These are phyloP conservation scores for Prietella phreatophila DNA, from an alignment of 2,113 vertebrate genomes.

Conservation along the genomic window DNA sequence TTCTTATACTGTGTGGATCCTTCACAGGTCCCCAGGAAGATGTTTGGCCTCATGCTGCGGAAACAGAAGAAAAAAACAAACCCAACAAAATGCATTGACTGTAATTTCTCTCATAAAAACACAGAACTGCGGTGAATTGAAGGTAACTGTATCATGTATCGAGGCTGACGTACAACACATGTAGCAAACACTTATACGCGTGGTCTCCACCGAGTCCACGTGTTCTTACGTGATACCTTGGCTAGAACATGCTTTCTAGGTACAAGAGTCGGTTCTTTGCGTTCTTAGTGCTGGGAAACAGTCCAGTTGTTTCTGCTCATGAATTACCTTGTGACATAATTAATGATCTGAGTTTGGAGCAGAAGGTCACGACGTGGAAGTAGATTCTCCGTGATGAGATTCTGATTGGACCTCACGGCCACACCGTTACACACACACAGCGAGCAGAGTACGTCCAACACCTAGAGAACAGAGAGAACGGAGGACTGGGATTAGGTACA, in stretches of 20 bases:
- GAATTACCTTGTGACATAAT: conserved; percentile 85
- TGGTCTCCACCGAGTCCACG: neutral
- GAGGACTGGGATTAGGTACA: neutral
- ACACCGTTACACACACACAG: conserved; percentile 92
- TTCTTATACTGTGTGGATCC: conserved; percentile 87
- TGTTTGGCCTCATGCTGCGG: conserved; percentile 88
- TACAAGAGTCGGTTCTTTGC: neutral
- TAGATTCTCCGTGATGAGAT: conserved; percentile 92
- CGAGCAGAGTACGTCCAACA: conserved; percentile 89
- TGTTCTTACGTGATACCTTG: neutral
- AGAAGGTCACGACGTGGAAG: conserved; percentile 87
- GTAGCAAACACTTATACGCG: too few species aligned
- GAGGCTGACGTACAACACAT: neutral
- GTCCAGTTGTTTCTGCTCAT: neutral
- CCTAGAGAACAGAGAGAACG: conserved; percentile 63
- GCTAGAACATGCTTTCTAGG: neutral
- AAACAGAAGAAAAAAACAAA: conserved; percentile 44
- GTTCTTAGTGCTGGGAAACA: neutral
- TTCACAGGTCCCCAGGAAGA: conserved; percentile 87
- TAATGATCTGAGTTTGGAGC: conserved; percentile 87
- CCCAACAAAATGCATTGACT: too few species aligned
- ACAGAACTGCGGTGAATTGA: neutral
- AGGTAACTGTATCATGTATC: neutral
- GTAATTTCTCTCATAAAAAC: neutral
- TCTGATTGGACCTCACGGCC: conserved; percentile 91